A percentile compares a stretch with the other conserved stretches of the same genome.
Conservation (phyloP, 1,140 invertebrate genomes). For the Ephestia elutella region DNA sequence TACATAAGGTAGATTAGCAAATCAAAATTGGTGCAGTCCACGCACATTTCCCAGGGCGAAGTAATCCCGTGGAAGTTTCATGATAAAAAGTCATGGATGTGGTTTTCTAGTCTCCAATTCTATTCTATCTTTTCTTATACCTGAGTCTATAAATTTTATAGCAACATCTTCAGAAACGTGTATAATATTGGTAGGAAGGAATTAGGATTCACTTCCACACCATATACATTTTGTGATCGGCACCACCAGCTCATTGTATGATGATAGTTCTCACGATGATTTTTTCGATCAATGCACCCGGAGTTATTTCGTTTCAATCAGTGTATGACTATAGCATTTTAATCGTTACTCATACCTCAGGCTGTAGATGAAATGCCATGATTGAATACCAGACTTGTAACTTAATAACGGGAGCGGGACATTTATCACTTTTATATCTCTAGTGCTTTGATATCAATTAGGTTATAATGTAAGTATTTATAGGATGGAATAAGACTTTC, state of each 20-base stretch:
- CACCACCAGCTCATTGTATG: conserved; percentile 38
- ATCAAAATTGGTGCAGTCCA: too few relatives aligned
- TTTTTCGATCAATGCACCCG: conserved; percentile 41
- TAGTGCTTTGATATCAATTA: not conserved
- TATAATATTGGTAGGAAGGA: too few relatives aligned
- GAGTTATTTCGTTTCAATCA: conserved; percentile 36
- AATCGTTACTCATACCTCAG: conserved; percentile 23
- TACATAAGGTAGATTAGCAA: too few relatives aligned
- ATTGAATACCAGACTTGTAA: not conserved
- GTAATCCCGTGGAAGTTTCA: too few relatives aligned
- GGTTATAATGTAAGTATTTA: conserved; percentile 15
- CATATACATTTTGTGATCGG: conserved; percentile 17
- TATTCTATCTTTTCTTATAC: too few relatives aligned
- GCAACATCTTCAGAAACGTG: too few relatives aligned
- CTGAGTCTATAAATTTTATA: too few relatives aligned
- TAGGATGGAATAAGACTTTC: not conserved
- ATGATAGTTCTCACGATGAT: conserved; percentile 44
- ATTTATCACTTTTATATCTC: not conserved
- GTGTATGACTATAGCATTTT: conserved; percentile 37
- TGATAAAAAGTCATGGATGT: too few relatives aligned
- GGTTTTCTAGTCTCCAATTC: too few relatives aligned
- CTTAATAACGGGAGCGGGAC: not conserved
- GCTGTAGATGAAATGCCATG: conserved; percentile 6
- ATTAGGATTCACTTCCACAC: not conserved
- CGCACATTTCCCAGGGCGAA: too few relatives aligned